Evolutionary conservation across 2,113 vertebrate species (phyloP).

Genomic region (Nothoprocta perdicaria): DNA sequence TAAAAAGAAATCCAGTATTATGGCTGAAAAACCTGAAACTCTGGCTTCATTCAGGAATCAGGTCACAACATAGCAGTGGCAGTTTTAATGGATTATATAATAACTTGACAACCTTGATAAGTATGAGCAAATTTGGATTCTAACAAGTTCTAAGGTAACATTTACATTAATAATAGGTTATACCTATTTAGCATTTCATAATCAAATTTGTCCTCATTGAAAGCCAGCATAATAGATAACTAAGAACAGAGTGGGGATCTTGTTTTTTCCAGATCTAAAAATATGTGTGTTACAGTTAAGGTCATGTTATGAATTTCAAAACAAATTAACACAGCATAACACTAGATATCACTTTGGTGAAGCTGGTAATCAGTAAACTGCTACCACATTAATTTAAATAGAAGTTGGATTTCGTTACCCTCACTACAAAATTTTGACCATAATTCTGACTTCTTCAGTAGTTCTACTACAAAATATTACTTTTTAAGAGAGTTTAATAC

Average conservation of each 20-base stretch:
- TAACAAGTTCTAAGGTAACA: neutral
- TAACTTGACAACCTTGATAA: neutral
- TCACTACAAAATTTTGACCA: neutral
- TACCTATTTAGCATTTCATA: neutral
- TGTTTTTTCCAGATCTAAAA: neutral
- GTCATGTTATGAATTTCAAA: fast-evolving
- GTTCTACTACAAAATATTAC: neutral
- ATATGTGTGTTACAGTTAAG: neutral
- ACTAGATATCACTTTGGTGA: fast-evolving
- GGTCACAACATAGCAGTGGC: neutral
- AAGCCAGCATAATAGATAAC: neutral
- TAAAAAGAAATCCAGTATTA: neutral
- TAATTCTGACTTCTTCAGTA: neutral
- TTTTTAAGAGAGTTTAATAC: neutral
- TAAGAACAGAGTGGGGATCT: neutral
- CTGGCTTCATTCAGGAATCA: neutral
- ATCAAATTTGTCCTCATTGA: neutral
- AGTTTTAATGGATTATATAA: neutral
- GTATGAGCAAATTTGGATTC: neutral
- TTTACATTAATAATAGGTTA: neutral
- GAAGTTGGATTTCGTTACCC: fast-evolving
- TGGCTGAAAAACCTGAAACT: neutral
- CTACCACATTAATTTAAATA: neutral
- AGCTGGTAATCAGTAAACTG: neutral
- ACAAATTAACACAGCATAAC: neutral